Evolutionary conservation across 2,797 vertebrate genomes (phyloP).

Genomic region (Aphelocoma californica): DNA sequence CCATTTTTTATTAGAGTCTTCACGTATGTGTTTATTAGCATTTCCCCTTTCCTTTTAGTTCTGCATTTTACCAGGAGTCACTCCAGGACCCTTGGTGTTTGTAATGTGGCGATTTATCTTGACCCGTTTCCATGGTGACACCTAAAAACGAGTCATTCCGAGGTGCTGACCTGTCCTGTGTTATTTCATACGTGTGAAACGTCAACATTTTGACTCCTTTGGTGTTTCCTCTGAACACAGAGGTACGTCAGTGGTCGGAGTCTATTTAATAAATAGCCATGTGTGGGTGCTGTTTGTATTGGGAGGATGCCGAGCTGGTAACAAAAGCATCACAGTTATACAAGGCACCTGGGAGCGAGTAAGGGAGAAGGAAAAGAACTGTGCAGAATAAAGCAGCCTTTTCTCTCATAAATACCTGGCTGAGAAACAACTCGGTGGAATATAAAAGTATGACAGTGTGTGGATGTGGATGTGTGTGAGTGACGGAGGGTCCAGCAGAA

Average conservation of each 20-base stretch:
- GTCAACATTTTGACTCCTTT: slow-evolving; percentile 62
- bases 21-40: slow-evolving; percentile 1
- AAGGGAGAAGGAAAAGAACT: slow-evolving; percentile 13
- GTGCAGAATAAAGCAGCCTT: slow-evolving; percentile 55
- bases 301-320: slow-evolving; percentile 67
- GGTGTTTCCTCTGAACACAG: slow-evolving; percentile 54
- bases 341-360: slow-evolving; percentile 68
- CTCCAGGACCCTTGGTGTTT: slow-evolving; percentile 56
- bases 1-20: slow-evolving; percentile 40
- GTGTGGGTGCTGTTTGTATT: slow-evolving; percentile 73
- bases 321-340: slow-evolving; percentile 78
- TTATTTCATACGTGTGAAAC: slow-evolving; percentile 72
- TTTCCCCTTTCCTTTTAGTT: background rate
- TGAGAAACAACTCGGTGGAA: slow-evolving; percentile 21
- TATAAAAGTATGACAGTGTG: background rate
- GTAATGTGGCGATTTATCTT: slow-evolving; percentile 68
- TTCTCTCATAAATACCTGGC: slow-evolving; percentile 68
- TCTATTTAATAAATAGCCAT: slow-evolving; percentile 63
- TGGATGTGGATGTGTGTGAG: background rate
- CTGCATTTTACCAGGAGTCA: background rate
- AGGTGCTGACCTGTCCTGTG: slow-evolving; percentile 70
- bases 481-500: slow-evolving; percentile 20
- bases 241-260: slow-evolving; percentile 53
- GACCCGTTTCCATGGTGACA: slow-evolving; percentile 74
- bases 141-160: slow-evolving; percentile 65